Percentiles rank a stretch among this genome's conserved stretches.
Evolutionary conservation across 2,797 vertebrate species (phyloP).

Genomic region (Pseudomugil gertrudae): DNA sequence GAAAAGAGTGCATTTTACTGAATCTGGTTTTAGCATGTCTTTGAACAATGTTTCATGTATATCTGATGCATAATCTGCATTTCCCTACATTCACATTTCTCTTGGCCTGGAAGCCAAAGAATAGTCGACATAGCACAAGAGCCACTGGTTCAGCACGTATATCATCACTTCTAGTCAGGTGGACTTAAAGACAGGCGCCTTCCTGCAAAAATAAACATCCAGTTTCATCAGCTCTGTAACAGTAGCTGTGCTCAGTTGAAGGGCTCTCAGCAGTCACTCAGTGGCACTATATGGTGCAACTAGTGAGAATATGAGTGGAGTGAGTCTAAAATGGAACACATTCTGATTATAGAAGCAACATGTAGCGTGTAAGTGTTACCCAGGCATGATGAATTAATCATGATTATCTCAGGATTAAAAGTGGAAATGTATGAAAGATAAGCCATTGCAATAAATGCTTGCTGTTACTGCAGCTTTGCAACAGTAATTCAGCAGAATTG

Average conservation of each 20-base stretch:
- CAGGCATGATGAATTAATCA: slow-evolving; percentile 42
- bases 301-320: slow-evolving; percentile 34
- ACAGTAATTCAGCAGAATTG: not conserved
- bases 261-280: slow-evolving; percentile 51
- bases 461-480: slow-evolving; percentile 25
- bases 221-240: slow-evolving; percentile 58
- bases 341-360: slow-evolving; percentile 48
- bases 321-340: slow-evolving; percentile 61
- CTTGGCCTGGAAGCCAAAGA: slow-evolving; percentile 10
- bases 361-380: slow-evolving; percentile 49
- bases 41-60: slow-evolving; percentile 4
- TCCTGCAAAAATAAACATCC: slow-evolving; percentile 65
- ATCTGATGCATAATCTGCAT: slow-evolving; percentile 11
- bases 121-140: slow-evolving; percentile 45
- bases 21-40: not conserved
- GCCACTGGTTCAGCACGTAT: slow-evolving; percentile 46
- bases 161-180: slow-evolving; percentile 63
- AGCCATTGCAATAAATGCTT: slow-evolving; percentile 12
- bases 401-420: slow-evolving; percentile 25
- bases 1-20: not conserved
- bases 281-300: slow-evolving; percentile 30
- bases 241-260: slow-evolving; percentile 45
- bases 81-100: slow-evolving; percentile 28
- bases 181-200: slow-evolving; percentile 40
- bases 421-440: slow-evolving; percentile 15